Evolutionary conservation across 2,888 invertebrate genomes (phyloP), one percentile per base, ranked within the genome.

Genomic region (Hypomecis atomaria): DNA sequence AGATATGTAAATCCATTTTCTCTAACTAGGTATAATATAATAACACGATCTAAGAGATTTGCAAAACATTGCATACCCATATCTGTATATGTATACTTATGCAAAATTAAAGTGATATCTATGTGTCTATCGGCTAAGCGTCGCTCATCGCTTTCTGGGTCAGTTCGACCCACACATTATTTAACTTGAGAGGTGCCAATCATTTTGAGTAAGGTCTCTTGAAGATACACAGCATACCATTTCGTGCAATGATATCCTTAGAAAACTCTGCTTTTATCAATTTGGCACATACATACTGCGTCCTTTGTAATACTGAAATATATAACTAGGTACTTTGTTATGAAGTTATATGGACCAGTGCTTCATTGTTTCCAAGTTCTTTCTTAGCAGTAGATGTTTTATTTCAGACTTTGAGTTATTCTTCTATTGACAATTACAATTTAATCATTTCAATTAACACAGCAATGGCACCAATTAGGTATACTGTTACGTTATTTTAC

Each of bases 131-230:
- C 49, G 36, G 47, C 49, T 37, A 55, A 55, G 43, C 42, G 54
- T 43, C 43, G 34, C 42, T 44, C 45, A 37, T 47, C 13, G 34
- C 34, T 47, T 60, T 54, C 23, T 54, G 13, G 47, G 53, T 60
- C 45, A 45, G 53, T 54, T 47, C 53, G 45, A 40, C 34, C 52
- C 37, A 47, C 47, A 56, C 47, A 45, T 44, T 40, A 52, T 50
- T 47, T 34, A n/a, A 60, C 59, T 47, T 47, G 48, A 55, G 42
- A 61, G 47, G 54, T 61, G 61, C 50, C 61, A 61, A 61, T 61
- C 61, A 56, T 8, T 61, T 50, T 61, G 61, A 61, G 61, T 56
- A 50, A 56, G 61, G 55, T 61, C 55, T 55, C 42, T 48, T 42
- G 40, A 8, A 43, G 43, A 13, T 53, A 54, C 53, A 52, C 45